Evolutionary conservation across 2,797 vertebrate species (phyloP), one percentile per base, ranked within the genome.

Genomic region (Acanthurus lineatus): DNA sequence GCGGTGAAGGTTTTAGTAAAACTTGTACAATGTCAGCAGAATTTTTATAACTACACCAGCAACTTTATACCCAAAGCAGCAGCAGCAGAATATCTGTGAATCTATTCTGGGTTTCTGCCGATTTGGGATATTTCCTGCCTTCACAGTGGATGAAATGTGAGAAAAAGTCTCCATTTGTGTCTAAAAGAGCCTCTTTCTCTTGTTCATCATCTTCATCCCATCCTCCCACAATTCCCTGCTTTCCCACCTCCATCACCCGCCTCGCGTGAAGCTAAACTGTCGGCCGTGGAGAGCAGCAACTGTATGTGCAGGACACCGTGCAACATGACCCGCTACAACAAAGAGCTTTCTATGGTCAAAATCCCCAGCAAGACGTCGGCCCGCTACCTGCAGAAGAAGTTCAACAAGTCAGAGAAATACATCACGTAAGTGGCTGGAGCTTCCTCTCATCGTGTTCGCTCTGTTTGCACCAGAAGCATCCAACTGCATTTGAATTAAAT

Each of bases 321-420:
- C 90, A 99, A 99, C 95, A 95, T 97, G 94, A 99, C 98, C 47
- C 97, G 98, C 69, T 99, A 98, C 95, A 99, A 97, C 95, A 99
- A 99, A 88, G 98, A 99, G 92, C 95, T 99, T 76, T 99, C 98
- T 93, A 99, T 99, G 98, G 98, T 99, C 78, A 99, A 99, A 93
- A 99, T 99, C 83, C 98, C 98, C 91, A 99, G 98, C 95, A 99
- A 98, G 93, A 99, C 98, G 0, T 99, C 98, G 0, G 97, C 98
- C 63, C 97, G 98, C 88, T 99, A 99, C 93, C 96, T 99, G 77
- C 98, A 99, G 95, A 99, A 99, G 94, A 99, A 99, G 91, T 99
- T 99, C 91, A 99, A 99, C 96, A 98, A 97, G 92, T 98, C 98
- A 0, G 98, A 99, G 93, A 99, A 97, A 85, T 99, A 99, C 79